These are phyloP conservation scores for Tipula helvola DNA, from an alignment of 2,888 invertebrate genomes.

Conservation along the genomic window DNA sequence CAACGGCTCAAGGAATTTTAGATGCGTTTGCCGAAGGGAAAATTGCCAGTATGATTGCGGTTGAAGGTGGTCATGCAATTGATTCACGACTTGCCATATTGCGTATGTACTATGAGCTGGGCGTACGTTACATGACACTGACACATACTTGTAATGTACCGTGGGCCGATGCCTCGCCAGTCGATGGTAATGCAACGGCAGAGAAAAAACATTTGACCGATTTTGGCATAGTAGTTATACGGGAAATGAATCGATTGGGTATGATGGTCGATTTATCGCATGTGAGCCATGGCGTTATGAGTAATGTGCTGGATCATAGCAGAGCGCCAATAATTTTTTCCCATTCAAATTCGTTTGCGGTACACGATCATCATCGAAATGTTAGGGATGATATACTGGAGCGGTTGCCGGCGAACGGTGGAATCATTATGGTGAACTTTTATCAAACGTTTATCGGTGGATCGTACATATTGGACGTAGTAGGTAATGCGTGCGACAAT, in stretches of 20 bases:
- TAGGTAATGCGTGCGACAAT: constrained; percentile 24
- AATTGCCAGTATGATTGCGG: constrained; percentile 44
- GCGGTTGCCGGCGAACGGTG: constrained; percentile 45
- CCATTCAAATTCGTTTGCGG: constrained; percentile 43
- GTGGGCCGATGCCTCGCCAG: constrained; percentile 31
- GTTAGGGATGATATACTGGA: constrained; percentile 45
- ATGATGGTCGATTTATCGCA: constrained; percentile 50
- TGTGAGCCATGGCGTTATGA: constrained; percentile 45
- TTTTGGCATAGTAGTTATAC: constrained; percentile 31
- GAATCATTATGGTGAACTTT: constrained; percentile 66
- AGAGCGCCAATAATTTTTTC: constrained; percentile 48
- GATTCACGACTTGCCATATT: constrained; percentile 43
- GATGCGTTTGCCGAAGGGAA: constrained; percentile 38
- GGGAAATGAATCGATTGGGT: constrained; percentile 52
- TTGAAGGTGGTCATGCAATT: constrained; percentile 50
- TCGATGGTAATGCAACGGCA: constrained; percentile 9
- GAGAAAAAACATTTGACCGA: constrained; percentile 12
- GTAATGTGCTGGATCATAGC: constrained; percentile 37
- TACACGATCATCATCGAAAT: constrained; percentile 42
- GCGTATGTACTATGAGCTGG: constrained; percentile 43
- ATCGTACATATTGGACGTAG: constrained; percentile 36
- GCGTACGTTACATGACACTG: constrained; percentile 46
- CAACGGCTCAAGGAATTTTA: constrained; percentile 32
- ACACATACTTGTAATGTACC: constrained; percentile 50
- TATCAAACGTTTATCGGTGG: constrained; percentile 48